Base-by-base conservation (phyloP, 2,888 invertebrate genomes). In the Apodemia zela region DNA sequence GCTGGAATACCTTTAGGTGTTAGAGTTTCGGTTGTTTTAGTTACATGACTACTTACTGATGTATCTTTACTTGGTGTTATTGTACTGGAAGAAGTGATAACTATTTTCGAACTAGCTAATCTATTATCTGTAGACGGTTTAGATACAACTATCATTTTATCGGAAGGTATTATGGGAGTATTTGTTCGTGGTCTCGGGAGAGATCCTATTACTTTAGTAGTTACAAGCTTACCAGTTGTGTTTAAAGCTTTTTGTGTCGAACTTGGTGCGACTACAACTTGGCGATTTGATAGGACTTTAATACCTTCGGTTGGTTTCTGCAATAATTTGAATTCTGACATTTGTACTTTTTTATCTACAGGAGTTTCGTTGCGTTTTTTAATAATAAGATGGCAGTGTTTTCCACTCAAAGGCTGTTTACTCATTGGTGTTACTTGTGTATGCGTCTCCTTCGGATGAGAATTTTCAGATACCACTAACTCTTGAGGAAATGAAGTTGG, bases 81-180 rank as follows among this genome's bases (percentile, higher is more conserved):
- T 21, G 75, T 76, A 5, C 81, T 72, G 0, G 89, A 84, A 0
- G 82, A 80, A 0, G 87, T 84, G 57, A 89, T 81, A 47, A 91
- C 78, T 63, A 90, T 80, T 78, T 89, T 90, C 0, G 89, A 81
- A 67, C 78, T 84, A 7, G 81, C 60, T 65, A 73, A 78, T 75
- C 82, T 88, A 63, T 73, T 78, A 62, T 89, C 89, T 1, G 78
- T 68, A 5, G 81, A 69, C 0, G 87, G 80, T 76, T 89, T 92
- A 0, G 92, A 88, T 6, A 92, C 90, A 2, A 92, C 87, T 35
- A 92, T 86, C 83, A 92, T 85, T 75, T 91, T 92, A 21, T 92
- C 91, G 15, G 81, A 69, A 2, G 83, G 82, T 66, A 69, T 61
- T 45, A 68, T 61, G 5, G 71, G 68, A 10, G 82, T 72, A 61